Percentiles rank a stretch among this genome's conserved stretches.
phyloP scores from a whole-genome alignment of 2,888 invertebrate genomes.

The Alloplasta piceator region DNA sequence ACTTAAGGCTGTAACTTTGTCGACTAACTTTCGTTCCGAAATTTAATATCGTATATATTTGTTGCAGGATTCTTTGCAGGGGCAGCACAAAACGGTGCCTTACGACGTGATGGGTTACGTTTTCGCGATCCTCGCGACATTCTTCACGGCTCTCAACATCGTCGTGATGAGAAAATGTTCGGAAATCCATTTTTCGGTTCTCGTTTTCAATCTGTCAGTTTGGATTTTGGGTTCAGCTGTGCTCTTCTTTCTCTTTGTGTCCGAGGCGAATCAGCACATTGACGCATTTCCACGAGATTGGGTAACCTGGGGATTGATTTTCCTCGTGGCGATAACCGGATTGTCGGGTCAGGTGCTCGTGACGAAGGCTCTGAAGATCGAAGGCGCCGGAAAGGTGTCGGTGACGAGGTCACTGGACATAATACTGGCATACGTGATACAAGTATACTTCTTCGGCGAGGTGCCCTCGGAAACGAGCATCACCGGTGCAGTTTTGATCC shows the following conservation, averaged over 20 bases:
- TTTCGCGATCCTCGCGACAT: slow-evolving; percentile 82
- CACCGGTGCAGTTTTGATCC: slow-evolving; percentile 81
- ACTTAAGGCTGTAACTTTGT: too few relatives aligned
- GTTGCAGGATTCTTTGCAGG: slow-evolving; percentile 66
- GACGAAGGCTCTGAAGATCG: slow-evolving; percentile 83
- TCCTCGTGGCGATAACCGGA: slow-evolving; percentile 80
- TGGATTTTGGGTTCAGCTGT: slow-evolving; percentile 81
- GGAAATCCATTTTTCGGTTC: slow-evolving; percentile 83
- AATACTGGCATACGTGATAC: slow-evolving; percentile 83
- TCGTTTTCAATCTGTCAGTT: slow-evolving; percentile 82
- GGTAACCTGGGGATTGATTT: slow-evolving; percentile 78
- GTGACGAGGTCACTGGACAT: slow-evolving; percentile 84
- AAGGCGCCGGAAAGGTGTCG: slow-evolving; percentile 84
- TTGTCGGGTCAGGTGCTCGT: slow-evolving; percentile 83
- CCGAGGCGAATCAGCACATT: slow-evolving; percentile 72
- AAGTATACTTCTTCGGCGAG: slow-evolving; percentile 83
- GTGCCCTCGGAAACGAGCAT: slow-evolving; percentile 81
- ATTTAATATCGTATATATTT: slow-evolving; percentile 25
- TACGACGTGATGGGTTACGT: slow-evolving; percentile 83
- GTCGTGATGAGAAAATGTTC: slow-evolving; percentile 84
- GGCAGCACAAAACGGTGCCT: slow-evolving; percentile 70
- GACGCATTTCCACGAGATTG: slow-evolving; percentile 74
- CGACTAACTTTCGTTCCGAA: neutral
- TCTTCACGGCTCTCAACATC: slow-evolving; percentile 84
- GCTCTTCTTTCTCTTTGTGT: slow-evolving; percentile 75